Evolutionary conservation across 2,113 vertebrate species (phyloP).

Genomic region (Atractosteus spatula): DNA sequence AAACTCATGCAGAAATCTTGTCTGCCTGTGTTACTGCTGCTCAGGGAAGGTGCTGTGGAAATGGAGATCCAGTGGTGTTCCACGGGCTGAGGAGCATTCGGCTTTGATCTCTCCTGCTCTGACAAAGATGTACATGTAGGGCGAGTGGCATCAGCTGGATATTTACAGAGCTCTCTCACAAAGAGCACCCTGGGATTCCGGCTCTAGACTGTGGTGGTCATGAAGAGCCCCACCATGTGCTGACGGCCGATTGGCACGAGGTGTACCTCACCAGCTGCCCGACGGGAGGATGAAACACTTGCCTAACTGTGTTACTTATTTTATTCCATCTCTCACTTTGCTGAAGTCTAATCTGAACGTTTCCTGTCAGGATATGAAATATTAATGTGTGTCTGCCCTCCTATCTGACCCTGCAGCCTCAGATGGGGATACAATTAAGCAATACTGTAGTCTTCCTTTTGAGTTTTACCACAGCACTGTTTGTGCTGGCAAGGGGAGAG

Average conservation of each 20-base stretch:
- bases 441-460: slow-evolving; percentile 36
- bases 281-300: slow-evolving; percentile 12
- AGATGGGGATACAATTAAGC: slow-evolving; percentile 42
- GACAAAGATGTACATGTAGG: no score
- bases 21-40: no score
- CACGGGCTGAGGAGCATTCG: no score
- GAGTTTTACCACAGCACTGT: slow-evolving; percentile 43
- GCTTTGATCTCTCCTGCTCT: no score
- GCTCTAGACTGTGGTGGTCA: no score
- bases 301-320: slow-evolving; percentile 3
- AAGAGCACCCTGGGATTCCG: no score
- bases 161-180: not conserved
- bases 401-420: slow-evolving; percentile 25
- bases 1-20: no score
- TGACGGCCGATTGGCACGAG: not conserved
- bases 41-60: no score
- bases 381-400: slow-evolving; percentile 44
- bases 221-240: no score
- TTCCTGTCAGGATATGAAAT: slow-evolving; percentile 54
- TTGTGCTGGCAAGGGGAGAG: slow-evolving; percentile 49
- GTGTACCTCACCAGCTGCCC: not conserved
- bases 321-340: not conserved
- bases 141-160: slow-evolving; percentile 19
- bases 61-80: no score
- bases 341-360: not conserved